These are phyloP conservation scores for Ochlodes sylvanus DNA, from an alignment of 2,888 invertebrate species.

Conservation along the genomic window DNA sequence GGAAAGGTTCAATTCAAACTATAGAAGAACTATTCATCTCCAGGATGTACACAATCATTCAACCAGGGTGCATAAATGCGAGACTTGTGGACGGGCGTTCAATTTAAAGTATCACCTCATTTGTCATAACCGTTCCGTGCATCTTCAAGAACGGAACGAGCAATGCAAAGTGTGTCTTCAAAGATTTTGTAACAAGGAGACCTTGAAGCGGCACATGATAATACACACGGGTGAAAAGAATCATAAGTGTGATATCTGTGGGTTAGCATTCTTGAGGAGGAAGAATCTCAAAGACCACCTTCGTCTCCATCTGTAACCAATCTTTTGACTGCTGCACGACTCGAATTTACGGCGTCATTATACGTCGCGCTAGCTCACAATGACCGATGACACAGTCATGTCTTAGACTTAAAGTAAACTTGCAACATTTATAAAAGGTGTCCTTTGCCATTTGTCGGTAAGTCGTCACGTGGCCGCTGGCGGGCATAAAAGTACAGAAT, in stretches of 20 bases:
- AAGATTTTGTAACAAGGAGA: constrained; percentile 83
- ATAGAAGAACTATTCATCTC: constrained; percentile 75
- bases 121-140: constrained; percentile 76
- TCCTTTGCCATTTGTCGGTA: no score
- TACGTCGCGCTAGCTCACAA: neutral
- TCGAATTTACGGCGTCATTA: neutral
- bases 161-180: constrained; percentile 82
- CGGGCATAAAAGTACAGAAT: no score
- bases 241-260: constrained; percentile 82
- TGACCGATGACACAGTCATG: no score
- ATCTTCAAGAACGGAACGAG: constrained; percentile 78
- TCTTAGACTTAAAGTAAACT: no score
- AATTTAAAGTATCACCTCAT: constrained; percentile 75
- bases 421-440: no score
- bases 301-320: constrained; percentile 55
- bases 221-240: constrained; percentile 84
- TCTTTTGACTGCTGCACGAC: neutral
- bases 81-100: constrained; percentile 74
- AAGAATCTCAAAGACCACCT: constrained; percentile 78
- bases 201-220: constrained; percentile 83
- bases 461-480: no score
- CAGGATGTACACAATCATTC: constrained; percentile 78
- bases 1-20: constrained; percentile 77
- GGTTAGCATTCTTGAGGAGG: constrained; percentile 76
- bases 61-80: constrained; percentile 76